Conservation (phyloP, 2,797 vertebrate species). For the Scarus forsteni region DNA sequence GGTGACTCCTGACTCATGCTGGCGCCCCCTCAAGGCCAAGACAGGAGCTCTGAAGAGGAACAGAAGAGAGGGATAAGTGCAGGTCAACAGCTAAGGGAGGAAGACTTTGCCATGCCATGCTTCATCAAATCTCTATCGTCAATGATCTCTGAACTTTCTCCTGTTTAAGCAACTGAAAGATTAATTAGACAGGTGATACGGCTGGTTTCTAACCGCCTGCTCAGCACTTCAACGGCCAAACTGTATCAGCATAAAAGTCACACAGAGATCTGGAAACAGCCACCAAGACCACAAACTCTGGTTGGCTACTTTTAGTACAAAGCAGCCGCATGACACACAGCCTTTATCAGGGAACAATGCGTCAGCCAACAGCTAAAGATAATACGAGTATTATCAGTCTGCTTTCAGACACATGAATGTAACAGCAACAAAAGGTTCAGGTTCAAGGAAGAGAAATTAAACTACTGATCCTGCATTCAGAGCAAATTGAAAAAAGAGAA, state of each 20-base stretch:
- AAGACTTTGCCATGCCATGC: not conserved
- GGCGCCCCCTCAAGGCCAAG: constrained; percentile 71
- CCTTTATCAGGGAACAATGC: constrained; percentile 1
- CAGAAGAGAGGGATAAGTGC: constrained; percentile 38
- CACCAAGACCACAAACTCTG: constrained; percentile 1
- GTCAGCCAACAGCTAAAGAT: not conserved
- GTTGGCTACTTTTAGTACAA: not conserved
- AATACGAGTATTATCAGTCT: constrained; percentile 2
- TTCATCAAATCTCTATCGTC: constrained; percentile 3
- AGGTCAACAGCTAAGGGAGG: constrained; percentile 18
- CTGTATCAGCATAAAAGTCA: constrained; percentile 21
- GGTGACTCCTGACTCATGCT: constrained; percentile 83
- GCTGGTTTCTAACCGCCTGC: not conserved
- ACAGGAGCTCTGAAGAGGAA: constrained; percentile 66
- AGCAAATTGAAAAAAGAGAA: constrained; percentile 11
- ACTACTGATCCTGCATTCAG: constrained; percentile 9
- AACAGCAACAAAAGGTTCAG: constrained; percentile 1
- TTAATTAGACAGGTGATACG: constrained; percentile 17
- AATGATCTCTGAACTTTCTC: not conserved
- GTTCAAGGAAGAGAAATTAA: constrained; percentile 1
- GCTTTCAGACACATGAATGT: constrained; percentile 4
- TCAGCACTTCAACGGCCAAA: constrained; percentile 24
- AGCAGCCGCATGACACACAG: not conserved
- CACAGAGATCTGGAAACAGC: constrained; percentile 9
- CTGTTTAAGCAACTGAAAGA: constrained; percentile 5